A percentile compares a stretch with the other conserved stretches of the same genome.
phyloP scores from a whole-genome alignment of 2,888 invertebrate genomes.

The Drosophila mimetica region DNA sequence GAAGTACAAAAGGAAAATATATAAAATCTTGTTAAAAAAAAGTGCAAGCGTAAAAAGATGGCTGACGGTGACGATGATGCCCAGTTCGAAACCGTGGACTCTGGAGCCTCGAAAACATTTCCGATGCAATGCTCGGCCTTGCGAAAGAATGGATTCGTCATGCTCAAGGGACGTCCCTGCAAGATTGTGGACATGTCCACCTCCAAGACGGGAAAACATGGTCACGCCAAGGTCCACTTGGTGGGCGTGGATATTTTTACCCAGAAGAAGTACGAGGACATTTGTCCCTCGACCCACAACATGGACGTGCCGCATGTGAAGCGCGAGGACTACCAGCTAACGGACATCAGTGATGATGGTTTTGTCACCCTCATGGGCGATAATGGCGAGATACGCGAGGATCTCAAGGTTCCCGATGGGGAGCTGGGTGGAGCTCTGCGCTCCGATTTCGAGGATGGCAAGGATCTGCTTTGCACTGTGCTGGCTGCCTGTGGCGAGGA shows the following conservation, averaged over 20 bases:
- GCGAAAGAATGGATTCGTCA: constrained; percentile 99
- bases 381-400: constrained; percentile 96
- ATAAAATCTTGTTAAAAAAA: not conserved
- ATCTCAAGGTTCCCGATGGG: constrained; percentile 97
- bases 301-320: constrained; percentile 99
- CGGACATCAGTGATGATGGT: constrained; percentile 95
- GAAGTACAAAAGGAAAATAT: not conserved
- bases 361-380: constrained; percentile 98
- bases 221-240: constrained; percentile 99
- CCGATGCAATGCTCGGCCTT: constrained; percentile 99
- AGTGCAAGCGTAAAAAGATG: constrained; percentile 18
- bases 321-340: constrained; percentile 98
- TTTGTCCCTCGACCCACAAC: constrained; percentile 99
- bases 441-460: constrained; percentile 93
- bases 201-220: constrained; percentile 99
- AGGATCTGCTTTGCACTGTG: constrained; percentile 96
- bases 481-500: constrained; percentile 97
- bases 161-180: constrained; percentile 98
- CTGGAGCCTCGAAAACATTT: constrained; percentile 97
- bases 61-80: constrained; percentile 61
- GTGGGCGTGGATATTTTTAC: constrained; percentile 97
- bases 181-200: constrained; percentile 99
- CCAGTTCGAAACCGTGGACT: constrained; percentile 96
- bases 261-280: constrained; percentile 95
- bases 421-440: constrained; percentile 95